phyloP scores from a whole-genome alignment of 1,140 invertebrate genomes.

The Amphibalanus amphitrite region DNA sequence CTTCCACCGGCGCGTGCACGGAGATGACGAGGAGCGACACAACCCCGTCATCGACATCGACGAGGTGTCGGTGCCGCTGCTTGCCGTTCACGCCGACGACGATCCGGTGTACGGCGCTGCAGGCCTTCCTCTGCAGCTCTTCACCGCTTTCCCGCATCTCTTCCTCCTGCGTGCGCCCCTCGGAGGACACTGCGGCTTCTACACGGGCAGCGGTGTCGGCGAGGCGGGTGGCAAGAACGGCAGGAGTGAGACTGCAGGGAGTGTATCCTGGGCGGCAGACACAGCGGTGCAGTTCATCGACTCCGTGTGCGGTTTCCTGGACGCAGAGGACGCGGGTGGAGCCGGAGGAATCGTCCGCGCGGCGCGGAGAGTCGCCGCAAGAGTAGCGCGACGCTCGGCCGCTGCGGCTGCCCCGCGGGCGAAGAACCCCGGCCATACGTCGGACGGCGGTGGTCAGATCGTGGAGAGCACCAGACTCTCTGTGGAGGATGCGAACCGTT shows the following conservation, averaged over 20 bases:
- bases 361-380: no score
- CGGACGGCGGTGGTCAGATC: no score
- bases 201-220: background rate
- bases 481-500: no score
- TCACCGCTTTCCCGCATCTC: background rate
- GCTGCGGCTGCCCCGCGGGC: no score
- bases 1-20: background rate
- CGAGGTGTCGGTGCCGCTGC: conserved; percentile 6
- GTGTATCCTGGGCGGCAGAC: background rate
- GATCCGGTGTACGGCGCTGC: conserved; percentile 3
- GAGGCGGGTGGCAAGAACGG: no score
- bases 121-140: background rate
- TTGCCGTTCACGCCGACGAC: conserved; percentile 3
- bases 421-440: no score
- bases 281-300: background rate
- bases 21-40: background rate
- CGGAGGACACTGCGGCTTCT: background rate
- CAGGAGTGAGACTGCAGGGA: no score
- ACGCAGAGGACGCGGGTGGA: background rate
- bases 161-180: background rate
- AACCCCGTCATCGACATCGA: conserved; percentile 7
- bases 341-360: no score
- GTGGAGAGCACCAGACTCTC: no score
- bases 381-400: no score
- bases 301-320: background rate